A percentile compares a stretch with the other conserved stretches of the same genome.
Conservation (phyloP, 2,797 vertebrate genomes). For the Protosalanx chinensis region DNA sequence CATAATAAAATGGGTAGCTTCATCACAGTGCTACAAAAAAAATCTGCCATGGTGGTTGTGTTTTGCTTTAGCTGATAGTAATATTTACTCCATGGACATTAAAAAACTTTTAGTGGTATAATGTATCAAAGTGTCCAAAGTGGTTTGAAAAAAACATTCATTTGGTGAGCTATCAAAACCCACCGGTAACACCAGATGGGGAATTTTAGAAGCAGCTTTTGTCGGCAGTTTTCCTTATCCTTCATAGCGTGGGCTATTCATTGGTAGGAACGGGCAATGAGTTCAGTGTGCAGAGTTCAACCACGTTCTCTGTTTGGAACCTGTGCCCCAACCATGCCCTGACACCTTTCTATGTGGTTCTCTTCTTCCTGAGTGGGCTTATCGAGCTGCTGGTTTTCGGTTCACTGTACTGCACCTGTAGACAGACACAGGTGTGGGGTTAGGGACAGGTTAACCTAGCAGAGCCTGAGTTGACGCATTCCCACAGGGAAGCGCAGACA, state of each 20-base stretch:
- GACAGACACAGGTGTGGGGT: slow-evolving; percentile 68
- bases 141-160: not conserved
- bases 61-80: too few species aligned
- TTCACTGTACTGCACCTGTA: slow-evolving; percentile 87
- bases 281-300: not conserved
- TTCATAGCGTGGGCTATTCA: not conserved
- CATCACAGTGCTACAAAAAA: not conserved
- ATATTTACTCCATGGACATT: too few species aligned
- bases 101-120: too few species aligned
- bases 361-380: slow-evolving; percentile 80
- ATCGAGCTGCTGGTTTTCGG: slow-evolving; percentile 68
- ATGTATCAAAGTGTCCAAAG: not conserved
- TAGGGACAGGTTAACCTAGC: slow-evolving; percentile 71
- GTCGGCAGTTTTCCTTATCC: not conserved
- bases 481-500: not conserved
- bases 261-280: not conserved
- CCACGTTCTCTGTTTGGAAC: not conserved
- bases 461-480: slow-evolving; percentile 17
- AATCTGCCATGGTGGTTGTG: too few species aligned
- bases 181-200: not conserved
- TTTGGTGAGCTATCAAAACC: not conserved
- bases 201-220: slow-evolving; percentile 6
- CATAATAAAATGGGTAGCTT: too few species aligned
- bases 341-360: slow-evolving; percentile 63
- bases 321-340: not conserved